Percentiles rank a stretch among this genome's conserved stretches.
Conservation (phyloP, 2,113 vertebrate species). For the Ceyx margarethae region DNA sequence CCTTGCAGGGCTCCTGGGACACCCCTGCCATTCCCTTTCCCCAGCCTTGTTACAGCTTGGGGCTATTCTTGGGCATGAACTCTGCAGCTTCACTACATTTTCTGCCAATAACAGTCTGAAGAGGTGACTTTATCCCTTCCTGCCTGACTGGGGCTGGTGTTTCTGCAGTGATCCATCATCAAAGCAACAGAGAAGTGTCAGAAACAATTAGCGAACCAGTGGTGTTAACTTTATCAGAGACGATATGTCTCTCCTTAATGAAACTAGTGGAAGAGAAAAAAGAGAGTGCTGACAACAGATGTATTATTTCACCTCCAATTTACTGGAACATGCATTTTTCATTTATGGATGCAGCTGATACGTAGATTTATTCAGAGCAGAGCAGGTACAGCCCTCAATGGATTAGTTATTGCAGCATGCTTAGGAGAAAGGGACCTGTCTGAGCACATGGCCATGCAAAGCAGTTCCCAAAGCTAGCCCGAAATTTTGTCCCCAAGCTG, state of each 20-base stretch:
- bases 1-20: not conserved
- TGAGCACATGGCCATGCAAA: accelerated
- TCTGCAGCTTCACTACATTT: not conserved
- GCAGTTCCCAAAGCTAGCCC: not conserved
- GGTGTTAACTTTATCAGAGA: slow-evolving; percentile 26
- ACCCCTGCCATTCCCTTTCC: not conserved
- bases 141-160: not conserved
- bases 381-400: not conserved
- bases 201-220: slow-evolving; percentile 22
- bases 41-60: accelerated
- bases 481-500: not conserved
- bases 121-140: slow-evolving; percentile 3
- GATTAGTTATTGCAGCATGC: not conserved
- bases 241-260: slow-evolving; percentile 22
- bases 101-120: not conserved
- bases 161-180: not conserved
- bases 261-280: not conserved
- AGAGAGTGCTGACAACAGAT: slow-evolving; percentile 25
- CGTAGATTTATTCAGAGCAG: not conserved
- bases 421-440: not conserved
- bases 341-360: not conserved
- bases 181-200: not conserved
- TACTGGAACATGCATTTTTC: not conserved
- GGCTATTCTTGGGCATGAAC: not conserved
- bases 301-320: slow-evolving; percentile 14